Conservation (phyloP, 2,797 vertebrate genomes). For the Acanthiza pusilla region DNA sequence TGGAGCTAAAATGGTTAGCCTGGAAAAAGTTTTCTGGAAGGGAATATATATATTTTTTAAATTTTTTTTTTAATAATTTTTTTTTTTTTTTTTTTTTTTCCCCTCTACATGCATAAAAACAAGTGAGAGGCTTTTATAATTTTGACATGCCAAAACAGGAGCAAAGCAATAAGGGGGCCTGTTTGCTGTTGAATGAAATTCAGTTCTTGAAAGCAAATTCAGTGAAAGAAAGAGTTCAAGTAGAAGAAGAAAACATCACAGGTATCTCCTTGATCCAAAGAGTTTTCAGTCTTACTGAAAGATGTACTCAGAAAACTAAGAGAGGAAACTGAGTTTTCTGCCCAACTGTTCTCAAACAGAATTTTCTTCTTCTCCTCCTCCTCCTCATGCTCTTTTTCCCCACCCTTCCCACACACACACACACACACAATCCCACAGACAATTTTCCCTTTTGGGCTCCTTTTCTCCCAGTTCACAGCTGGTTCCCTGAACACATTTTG, state of each 20-base stretch:
- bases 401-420: fast-evolving
- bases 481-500: background rate
- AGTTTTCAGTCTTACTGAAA: background rate
- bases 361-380: background rate
- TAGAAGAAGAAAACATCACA: background rate
- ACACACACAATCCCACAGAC: background rate
- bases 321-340: background rate
- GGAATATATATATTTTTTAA: background rate
- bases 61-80: too few species aligned
- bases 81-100: too few species aligned
- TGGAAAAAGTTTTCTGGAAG: background rate
- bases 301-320: background rate
- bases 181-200: background rate
- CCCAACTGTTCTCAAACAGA: background rate
- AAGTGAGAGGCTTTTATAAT: background rate
- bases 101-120: background rate
- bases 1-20: background rate
- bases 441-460: background rate
- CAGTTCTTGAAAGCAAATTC: background rate
- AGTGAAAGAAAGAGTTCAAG: background rate
- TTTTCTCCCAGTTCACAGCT: background rate
- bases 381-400: fast-evolving
- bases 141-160: background rate
- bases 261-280: background rate
- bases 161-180: background rate